Percentiles rank a stretch among this genome's conserved stretches.
Conservation (phyloP, 2,888 invertebrate genomes). For the Oxystoma pomonae region DNA sequence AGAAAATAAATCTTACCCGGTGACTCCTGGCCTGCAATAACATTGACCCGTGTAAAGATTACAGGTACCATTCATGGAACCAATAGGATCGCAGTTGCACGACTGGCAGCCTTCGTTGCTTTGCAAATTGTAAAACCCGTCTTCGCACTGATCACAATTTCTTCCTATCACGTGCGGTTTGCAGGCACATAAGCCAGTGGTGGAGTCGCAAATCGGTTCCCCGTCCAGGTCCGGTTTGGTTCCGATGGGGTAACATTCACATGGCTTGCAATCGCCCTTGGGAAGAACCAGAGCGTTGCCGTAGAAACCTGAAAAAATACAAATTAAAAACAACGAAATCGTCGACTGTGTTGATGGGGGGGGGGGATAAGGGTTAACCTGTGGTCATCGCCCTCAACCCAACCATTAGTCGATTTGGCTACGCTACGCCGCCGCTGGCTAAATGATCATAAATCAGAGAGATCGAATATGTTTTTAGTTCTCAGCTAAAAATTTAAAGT, state of each 20-base stretch:
- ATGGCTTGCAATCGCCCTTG: conserved; percentile 87
- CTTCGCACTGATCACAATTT: conserved; percentile 81
- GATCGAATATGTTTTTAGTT: too few relatives aligned
- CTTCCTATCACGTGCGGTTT: conserved; percentile 76
- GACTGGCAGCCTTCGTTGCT: conserved; percentile 84
- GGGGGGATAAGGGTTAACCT: too few relatives aligned
- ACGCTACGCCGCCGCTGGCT: too few relatives aligned
- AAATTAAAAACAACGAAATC: background rate
- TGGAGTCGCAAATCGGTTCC: conserved; percentile 72
- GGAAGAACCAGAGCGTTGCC: conserved; percentile 89
- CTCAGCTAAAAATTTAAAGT: too few relatives aligned
- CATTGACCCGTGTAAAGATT: conserved; percentile 83
- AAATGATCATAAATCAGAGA: too few relatives aligned
- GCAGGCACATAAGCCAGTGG: conserved; percentile 77
- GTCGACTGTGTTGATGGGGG: too few relatives aligned
- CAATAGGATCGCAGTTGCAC: conserved; percentile 86
- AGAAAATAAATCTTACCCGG: conserved; percentile 62
- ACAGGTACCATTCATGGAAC: conserved; percentile 83
- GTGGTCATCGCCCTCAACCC: too few relatives aligned
- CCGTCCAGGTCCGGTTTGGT: conserved; percentile 70
- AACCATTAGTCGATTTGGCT: too few relatives aligned
- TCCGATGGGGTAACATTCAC: conserved; percentile 84
- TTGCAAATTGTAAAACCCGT: conserved; percentile 78
- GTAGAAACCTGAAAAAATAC: conserved; percentile 65
- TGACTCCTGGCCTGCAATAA: conserved; percentile 83